phyloP scores from a whole-genome alignment of 2,888 invertebrate species.

The Scaptomyza parva region DNA sequence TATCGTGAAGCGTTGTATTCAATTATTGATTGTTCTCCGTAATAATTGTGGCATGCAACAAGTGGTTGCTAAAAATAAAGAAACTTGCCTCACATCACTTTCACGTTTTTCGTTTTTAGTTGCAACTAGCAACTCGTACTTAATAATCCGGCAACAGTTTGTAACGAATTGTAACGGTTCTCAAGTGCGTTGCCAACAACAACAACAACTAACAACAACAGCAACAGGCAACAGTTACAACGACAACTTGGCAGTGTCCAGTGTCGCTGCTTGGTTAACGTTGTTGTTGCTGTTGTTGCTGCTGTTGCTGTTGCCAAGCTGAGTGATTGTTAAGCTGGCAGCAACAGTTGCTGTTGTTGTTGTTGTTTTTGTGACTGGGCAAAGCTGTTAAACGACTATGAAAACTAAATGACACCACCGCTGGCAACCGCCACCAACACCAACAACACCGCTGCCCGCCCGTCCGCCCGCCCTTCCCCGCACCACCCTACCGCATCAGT shows the following conservation, averaged over 20 bases:
- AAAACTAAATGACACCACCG: constrained; percentile 59
- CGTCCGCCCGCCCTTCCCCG: too few species aligned
- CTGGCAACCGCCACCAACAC: constrained; percentile 4
- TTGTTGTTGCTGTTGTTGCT: constrained; percentile 59
- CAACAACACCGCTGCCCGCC: constrained; percentile 15
- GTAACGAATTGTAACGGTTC: constrained; percentile 60
- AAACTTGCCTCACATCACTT: constrained; percentile 38
- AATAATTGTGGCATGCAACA: constrained; percentile 36
- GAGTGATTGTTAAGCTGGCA: constrained; percentile 56
- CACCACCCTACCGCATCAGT: too few species aligned
- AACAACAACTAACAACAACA: constrained; percentile 7
- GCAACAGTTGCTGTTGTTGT: constrained; percentile 23
- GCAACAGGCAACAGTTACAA: constrained; percentile 7
- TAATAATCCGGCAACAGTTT: constrained; percentile 46
- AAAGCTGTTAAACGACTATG: constrained; percentile 62
- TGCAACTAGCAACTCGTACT: constrained; percentile 10
- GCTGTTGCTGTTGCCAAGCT: constrained; percentile 32
- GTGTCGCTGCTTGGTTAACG: constrained; percentile 29
- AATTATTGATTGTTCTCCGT: constrained; percentile 22
- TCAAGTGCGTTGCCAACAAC: constrained; percentile 44
- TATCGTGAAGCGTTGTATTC: neutral
- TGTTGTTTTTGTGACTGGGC: constrained; percentile 30
- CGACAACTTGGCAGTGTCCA: constrained; percentile 46
- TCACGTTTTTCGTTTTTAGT: constrained; percentile 20
- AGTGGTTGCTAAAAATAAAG: constrained; percentile 44